Evolutionary conservation across 1,140 invertebrate species (phyloP), one percentile per base, ranked within the genome.

Genomic region (Brachionus rubens): DNA sequence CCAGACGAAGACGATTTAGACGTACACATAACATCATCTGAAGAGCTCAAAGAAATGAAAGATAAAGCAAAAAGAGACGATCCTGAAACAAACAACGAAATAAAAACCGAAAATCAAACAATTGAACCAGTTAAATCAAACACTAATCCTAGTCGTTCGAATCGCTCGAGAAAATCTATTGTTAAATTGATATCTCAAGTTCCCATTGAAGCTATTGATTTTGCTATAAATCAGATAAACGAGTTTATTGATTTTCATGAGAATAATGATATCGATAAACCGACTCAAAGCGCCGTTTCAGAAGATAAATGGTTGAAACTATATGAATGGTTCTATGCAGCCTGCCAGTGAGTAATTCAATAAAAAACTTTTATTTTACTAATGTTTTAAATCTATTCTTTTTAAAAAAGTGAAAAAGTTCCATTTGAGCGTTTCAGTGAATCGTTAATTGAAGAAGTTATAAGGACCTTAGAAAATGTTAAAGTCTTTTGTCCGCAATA

Each of bases 261-360:
- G 30, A 92, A 94, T 83, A 90, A 91, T 80, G 92, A 94, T 80
- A 91, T 95, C 46, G 93, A 95, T 84, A 65, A 75, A 10, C 48
- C 19, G 2, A 30, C 28, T 9, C 65, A 40, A 62, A 59, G 10
- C 12, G n/a, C 36, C 3, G 1, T 50, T 1, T 19, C 47, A n/a
- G 72, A 75, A 21, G 89, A 91, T 78, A 90, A 93, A 81, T 94
- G 92, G 92, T 90, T 92, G 78, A 89, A 91, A 79, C 92, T 93
- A 80, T 87, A 94, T 10, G 88, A 88, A 26, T 54, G 48, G 48
- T 75, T 75, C 47, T 75, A 75, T 59, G 50, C 50, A 47, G 72
- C 72, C n/a, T 75, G 48, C 19, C 72, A 75, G 72, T 75, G 56
- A 41, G 28, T 9, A 9, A 36, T 5, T 5, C 9, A 48, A n/a